A percentile compares a stretch with the other conserved stretches of the same genome.
phyloP scores from a whole-genome alignment of 2,113 vertebrate genomes.

The Sorex araneus region DNA sequence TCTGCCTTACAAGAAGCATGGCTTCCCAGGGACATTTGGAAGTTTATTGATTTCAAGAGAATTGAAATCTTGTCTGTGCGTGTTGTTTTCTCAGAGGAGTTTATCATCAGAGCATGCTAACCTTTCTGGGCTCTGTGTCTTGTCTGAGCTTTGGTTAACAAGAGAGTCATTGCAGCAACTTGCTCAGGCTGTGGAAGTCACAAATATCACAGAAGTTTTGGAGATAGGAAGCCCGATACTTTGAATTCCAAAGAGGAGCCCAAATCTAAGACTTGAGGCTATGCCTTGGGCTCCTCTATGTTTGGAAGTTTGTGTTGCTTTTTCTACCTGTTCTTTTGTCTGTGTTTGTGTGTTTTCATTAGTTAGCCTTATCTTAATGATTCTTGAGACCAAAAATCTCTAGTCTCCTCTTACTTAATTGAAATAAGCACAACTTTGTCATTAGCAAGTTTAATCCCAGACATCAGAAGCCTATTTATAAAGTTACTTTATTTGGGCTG shows the following conservation, averaged over 20 bases:
- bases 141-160: conserved; percentile 14
- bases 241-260: not conserved
- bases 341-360: not conserved
- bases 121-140: conserved; percentile 38
- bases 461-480: not conserved
- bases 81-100: conserved; percentile 66
- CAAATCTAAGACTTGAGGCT: not conserved
- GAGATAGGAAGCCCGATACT: not conserved
- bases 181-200: not conserved
- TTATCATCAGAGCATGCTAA: conserved; percentile 64
- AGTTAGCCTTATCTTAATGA: not conserved
- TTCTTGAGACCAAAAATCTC: not conserved
- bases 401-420: not conserved
- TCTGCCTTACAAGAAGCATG: conserved; percentile 47
- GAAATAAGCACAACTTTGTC: accelerated
- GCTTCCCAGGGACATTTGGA: conserved; percentile 67
- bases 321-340: not conserved
- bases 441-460: not conserved
- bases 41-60: conserved; percentile 76
- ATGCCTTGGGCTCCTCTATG: not conserved
- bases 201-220: conserved; percentile 8
- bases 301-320: not conserved
- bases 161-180: not conserved
- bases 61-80: conserved; percentile 37
- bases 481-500: not conserved